A percentile compares a stretch with the other conserved stretches of the same genome.
These are phyloP conservation scores for Ophioninae sp. DNA, from an alignment of 2,888 invertebrate genomes.

Conservation along the genomic window DNA sequence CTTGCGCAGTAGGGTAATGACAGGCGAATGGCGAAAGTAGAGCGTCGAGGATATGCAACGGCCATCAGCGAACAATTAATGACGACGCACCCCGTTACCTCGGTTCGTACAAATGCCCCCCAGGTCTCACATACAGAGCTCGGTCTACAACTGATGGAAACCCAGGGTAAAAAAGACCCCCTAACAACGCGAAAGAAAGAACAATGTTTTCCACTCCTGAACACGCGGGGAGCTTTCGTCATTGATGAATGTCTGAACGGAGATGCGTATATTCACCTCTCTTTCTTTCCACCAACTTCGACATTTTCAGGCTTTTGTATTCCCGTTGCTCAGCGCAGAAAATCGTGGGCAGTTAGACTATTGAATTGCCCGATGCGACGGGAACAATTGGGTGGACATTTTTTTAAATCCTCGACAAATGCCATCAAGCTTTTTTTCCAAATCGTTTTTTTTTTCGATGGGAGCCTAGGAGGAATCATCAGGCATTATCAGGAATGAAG, in stretches of 20 bases:
- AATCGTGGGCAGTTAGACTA: background rate
- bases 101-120: slow-evolving; percentile 11
- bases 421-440: too few relatives aligned
- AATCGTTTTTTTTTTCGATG: too few relatives aligned
- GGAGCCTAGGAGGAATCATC: too few relatives aligned
- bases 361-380: slow-evolving; percentile 14
- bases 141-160: slow-evolving; percentile 27
- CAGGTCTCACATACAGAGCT: slow-evolving; percentile 36
- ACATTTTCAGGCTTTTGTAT: slow-evolving; percentile 16
- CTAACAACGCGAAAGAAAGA: slow-evolving; percentile 36
- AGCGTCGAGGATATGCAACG: slow-evolving; percentile 22
- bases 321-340: background rate
- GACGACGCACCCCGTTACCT: slow-evolving; percentile 36
- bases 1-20: slow-evolving; percentile 31
- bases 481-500: too few relatives aligned
- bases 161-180: background rate
- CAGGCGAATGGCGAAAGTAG: slow-evolving; percentile 28
- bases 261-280: background rate
- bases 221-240: slow-evolving; percentile 25
- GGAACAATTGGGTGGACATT: too few relatives aligned
- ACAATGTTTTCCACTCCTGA: slow-evolving; percentile 43
- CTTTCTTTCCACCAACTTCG: background rate
- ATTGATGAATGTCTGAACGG: slow-evolving; percentile 31
- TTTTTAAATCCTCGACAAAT: too few relatives aligned
- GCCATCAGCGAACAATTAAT: slow-evolving; percentile 50